Evolutionary conservation across 1,140 invertebrate genomes (phyloP).

Genomic region (Sycophaga agraensis): DNA sequence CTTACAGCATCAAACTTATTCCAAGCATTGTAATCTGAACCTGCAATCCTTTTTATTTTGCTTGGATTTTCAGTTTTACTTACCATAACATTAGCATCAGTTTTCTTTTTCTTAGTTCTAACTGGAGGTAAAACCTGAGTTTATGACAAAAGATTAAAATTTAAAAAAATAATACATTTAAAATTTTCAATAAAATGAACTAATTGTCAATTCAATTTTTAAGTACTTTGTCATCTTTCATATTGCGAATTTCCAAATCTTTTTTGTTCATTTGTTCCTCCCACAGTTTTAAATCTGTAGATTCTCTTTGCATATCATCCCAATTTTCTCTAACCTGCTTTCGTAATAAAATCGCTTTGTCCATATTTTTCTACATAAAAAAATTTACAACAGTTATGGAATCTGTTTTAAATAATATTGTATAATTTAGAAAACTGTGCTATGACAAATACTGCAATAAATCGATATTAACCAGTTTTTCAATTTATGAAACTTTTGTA

Average conservation of each 20-base stretch:
- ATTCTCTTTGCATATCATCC: constrained; percentile 69
- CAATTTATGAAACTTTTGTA: no score
- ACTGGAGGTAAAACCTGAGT: constrained; percentile 60
- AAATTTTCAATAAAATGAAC: not conserved
- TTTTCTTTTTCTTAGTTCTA: constrained; percentile 52
- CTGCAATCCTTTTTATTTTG: constrained; percentile 52
- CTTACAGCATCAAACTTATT: constrained; percentile 80
- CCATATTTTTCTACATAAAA: constrained; percentile 24
- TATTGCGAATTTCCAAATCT: constrained; percentile 63
- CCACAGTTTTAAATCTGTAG: constrained; percentile 80
- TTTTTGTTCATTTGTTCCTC: constrained; percentile 81
- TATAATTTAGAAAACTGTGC: no score
- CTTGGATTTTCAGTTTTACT: constrained; percentile 29
- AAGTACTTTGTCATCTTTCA: constrained; percentile 33
- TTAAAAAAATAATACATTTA: not conserved
- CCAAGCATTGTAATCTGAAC: constrained; percentile 73
- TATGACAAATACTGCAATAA: no score
- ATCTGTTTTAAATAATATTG: no score
- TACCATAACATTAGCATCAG: constrained; percentile 30
- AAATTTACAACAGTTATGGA: no score
- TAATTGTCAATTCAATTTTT: not conserved
- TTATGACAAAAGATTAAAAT: constrained; percentile 5
- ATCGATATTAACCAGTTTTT: no score
- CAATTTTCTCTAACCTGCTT: constrained; percentile 73
- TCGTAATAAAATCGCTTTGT: constrained; percentile 64